Evolutionary conservation across 2,797 vertebrate genomes (phyloP), one percentile per base, ranked within the genome.

Genomic region (Muscicapa comitata): DNA sequence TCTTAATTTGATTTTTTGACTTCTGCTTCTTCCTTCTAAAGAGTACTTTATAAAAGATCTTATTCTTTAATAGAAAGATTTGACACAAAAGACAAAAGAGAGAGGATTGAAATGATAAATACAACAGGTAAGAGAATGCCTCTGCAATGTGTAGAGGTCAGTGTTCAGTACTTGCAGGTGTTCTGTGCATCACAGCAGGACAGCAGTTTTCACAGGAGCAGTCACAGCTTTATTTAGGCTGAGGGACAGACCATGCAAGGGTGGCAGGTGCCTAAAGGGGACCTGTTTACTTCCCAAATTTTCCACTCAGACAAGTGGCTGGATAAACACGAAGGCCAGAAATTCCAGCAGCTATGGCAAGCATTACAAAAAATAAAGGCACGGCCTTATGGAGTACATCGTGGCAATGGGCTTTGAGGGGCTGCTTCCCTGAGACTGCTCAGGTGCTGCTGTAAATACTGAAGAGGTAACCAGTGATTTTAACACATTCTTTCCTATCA

Each of bases 131-230:
- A 70, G 24, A n/a, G 43, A 59, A 57, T 8, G 53, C 9, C 17
- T 51, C 42, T 65, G 71, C 13, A 38, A 21, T 0, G 0, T 2
- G 25, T 13, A 57, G 65, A 79, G 17, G 31, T 47, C 51, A 62
- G 45, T 7, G 14, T 40, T 74, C 26, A 47, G 0, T 55, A 29
- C 10, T 23, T 29, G 0, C 7, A 7, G 5, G 26, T 62, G 11
- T 11, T 14, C 21, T 3, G 3, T 37, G 20, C 38, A 50, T 33
- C 42, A 8, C 18, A 29, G 21, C 55, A 71, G 63, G 37, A n/a
- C 33, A 48, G 38, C 6, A 31, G 2, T 62, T 19, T 15, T n/a
- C 80, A 54, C 3, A 9, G 77, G 8, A 43, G 53, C 23, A 26
- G n/a, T 10, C 47, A 33, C 37, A 18, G 48, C 57, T 71, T 81